Conservation (phyloP, 2,113 vertebrate genomes). For the Clinocottus analis region DNA sequence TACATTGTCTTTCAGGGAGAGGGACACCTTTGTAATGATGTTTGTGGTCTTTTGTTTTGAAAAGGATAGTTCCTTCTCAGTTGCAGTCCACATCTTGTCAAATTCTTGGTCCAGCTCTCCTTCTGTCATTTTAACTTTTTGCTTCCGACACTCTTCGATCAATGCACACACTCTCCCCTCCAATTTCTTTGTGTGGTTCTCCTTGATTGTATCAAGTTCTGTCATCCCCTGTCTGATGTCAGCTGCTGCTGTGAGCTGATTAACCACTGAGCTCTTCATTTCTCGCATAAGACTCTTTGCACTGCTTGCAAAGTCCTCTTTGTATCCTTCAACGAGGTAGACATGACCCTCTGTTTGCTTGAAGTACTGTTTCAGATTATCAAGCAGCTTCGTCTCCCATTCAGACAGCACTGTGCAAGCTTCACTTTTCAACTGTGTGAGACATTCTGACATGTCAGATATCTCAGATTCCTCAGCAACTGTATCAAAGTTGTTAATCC, state of each 20-base stretch:
- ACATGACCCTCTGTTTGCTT: slow-evolving; percentile 60
- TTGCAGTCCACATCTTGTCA: slow-evolving; percentile 64
- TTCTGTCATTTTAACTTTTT: slow-evolving; percentile 2
- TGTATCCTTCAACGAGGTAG: slow-evolving; percentile 67
- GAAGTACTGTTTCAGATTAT: slow-evolving; percentile 64
- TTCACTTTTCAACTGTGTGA: slow-evolving; percentile 30
- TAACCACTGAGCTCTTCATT: background rate
- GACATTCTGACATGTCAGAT: slow-evolving; percentile 39
- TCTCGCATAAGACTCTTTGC: slow-evolving; percentile 47
- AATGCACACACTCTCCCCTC: slow-evolving; percentile 31
- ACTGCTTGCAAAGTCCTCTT: slow-evolving; percentile 62
- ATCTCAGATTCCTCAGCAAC: slow-evolving; percentile 12
- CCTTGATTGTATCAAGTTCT: slow-evolving; percentile 52
- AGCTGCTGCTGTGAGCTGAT: slow-evolving; percentile 45
- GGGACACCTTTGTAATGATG: background rate
- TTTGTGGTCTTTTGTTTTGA: accelerated
- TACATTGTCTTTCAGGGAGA: slow-evolving; percentile 37
- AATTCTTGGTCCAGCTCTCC: slow-evolving; percentile 43
- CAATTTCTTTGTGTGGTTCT: slow-evolving; percentile 39
- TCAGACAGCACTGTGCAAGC: slow-evolving; percentile 32
- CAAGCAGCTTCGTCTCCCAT: slow-evolving; percentile 51
- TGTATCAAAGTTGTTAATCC: slow-evolving; percentile 66
- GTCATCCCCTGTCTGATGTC: slow-evolving; percentile 46
- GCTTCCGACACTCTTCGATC: slow-evolving; percentile 41
- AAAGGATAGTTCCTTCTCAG: background rate